Percentiles rank a stretch among this genome's conserved stretches.
Evolutionary conservation across 1,140 invertebrate genomes (phyloP).

Genomic region (Lasioglossum albipes): DNA sequence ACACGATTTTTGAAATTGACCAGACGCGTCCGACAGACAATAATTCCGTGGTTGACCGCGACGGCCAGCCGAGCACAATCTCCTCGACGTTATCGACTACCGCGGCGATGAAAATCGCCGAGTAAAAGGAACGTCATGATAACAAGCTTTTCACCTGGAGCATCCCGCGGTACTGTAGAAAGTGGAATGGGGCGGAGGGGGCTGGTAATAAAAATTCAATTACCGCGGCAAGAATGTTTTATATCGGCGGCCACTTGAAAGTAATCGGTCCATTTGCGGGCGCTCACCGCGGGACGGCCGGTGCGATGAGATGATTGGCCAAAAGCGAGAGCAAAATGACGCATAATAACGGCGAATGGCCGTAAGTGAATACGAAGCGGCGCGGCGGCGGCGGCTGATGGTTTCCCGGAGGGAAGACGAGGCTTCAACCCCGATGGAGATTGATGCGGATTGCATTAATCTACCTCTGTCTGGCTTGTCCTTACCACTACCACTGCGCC

Average conservation of each 20-base stretch:
- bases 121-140: not conserved
- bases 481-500: conserved; percentile 11
- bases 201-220: conserved; percentile 12
- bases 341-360: conserved; percentile 25
- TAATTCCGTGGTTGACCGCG: too few species aligned
- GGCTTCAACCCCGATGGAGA: conserved; percentile 61
- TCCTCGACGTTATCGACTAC: not conserved
- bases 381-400: conserved; percentile 12
- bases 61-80: too few species aligned
- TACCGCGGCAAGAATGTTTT: not conserved
- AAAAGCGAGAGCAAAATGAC: conserved; percentile 40
- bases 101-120: not conserved
- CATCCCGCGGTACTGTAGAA: not conserved
- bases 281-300: not conserved
- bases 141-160: not conserved
- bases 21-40: too few species aligned
- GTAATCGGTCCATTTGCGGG: conserved; percentile 21
- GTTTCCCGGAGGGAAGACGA: conserved; percentile 46
- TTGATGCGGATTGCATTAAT: conserved; percentile 67
- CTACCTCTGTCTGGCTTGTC: conserved; percentile 41
- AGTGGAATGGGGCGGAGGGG: too few species aligned
- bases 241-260: not conserved
- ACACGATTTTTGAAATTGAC: too few species aligned
- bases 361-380: conserved; percentile 56
- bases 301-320: conserved; percentile 22